Evolutionary conservation across 2,113 vertebrate species (phyloP), one percentile per base, ranked within the genome.

Genomic region (Pteronura brasiliensis): DNA sequence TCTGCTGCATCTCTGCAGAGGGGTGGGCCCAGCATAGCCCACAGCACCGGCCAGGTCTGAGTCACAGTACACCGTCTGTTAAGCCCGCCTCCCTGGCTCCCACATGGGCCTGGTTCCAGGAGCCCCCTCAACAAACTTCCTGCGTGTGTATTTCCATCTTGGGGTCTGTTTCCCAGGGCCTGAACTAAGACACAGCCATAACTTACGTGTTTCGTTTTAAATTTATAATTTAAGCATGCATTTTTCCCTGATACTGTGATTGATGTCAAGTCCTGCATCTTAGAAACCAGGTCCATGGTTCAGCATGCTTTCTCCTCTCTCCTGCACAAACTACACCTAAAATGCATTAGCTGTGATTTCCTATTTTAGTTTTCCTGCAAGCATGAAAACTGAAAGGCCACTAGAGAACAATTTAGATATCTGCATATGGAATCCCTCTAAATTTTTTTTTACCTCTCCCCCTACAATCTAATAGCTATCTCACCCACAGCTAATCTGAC

Each of bases 61-160:
- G 42, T 1, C 12, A 15, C 18, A 0, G 3, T 4, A 21, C 11
- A 4, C 65, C 15, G 0, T n/a, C 29, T 15, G 34, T 9, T 1
- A 4, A n/a, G 8, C 42, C 71, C 18, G 36, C 29, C 27, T 44
- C 44, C 44, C 17, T 11, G 71, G 6, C 47, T 36, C 80, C 17
- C 23, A 17, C 0, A 17, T 17, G 52, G 17, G 47, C 39, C 95
- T 49, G 49, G 34, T 34, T 39, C 72, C 0, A 2, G 44, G 31
- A 49, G 47, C 25, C 1, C 49, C 36, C 31, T 91, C 85, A 27
- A 0, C 1, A 2, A 71, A 47, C 39, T 17, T 61, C 61, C 42
- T 34, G 76, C 0, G 2, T 14, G 34, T 42, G 23, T 31, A 14
- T n/a, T 55, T 90, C 72, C 4, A 57, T 61, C 49, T 91, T 39